These are phyloP conservation scores for Agapostemon virescens DNA, from an alignment of 2,888 invertebrate genomes.

Conservation along the genomic window DNA sequence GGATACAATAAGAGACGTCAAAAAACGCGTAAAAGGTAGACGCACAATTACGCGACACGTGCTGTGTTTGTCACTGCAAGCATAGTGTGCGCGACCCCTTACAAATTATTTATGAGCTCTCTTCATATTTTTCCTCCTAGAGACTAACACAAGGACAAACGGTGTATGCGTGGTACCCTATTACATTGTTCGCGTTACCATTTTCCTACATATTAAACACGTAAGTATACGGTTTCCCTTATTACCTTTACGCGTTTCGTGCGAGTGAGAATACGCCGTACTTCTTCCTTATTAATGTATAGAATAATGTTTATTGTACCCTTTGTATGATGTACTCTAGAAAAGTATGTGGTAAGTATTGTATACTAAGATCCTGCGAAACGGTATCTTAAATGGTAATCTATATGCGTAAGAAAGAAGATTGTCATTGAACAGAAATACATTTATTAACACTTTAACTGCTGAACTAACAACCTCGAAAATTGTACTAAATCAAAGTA, in stretches of 20 bases:
- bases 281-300: not conserved
- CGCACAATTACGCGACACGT: constrained; percentile 76
- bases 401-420: not conserved
- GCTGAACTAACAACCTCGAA: no score
- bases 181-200: constrained; percentile 8
- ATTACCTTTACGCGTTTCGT: not conserved
- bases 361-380: no score
- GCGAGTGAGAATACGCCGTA: not conserved
- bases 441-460: not conserved
- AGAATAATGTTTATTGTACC: not conserved
- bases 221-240: not conserved
- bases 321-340: not conserved
- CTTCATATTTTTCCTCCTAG: constrained; percentile 72
- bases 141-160: constrained; percentile 41
- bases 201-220: not conserved
- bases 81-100: constrained; percentile 70
- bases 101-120: constrained; percentile 79
- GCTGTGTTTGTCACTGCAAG: constrained; percentile 66
- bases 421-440: not conserved
- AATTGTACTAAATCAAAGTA: no score
- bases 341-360: not conserved
- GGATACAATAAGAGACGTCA: constrained; percentile 23
- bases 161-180: constrained; percentile 3
- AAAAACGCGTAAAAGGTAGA: constrained; percentile 62
- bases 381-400: no score